Percentiles rank a stretch among this genome's conserved stretches.
Evolutionary conservation across 1,140 invertebrate genomes (phyloP).

Genomic region (Idris sp.): DNA sequence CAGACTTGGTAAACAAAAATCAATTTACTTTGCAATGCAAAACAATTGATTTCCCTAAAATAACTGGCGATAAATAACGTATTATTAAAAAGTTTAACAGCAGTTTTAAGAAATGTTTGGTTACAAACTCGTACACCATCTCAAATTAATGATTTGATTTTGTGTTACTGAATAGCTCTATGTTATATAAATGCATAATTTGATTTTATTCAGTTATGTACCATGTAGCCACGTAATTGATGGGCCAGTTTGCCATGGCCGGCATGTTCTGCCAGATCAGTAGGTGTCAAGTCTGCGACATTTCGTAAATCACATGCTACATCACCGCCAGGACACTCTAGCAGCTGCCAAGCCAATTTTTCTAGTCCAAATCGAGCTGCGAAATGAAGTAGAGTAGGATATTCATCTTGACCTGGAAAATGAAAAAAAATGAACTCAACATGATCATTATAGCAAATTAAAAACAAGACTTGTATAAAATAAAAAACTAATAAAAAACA

Average conservation of each 20-base stretch:
- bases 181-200: neutral
- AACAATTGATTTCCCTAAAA: too few relatives aligned
- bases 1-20: too few relatives aligned
- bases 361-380: constrained; percentile 91
- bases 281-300: constrained; percentile 86
- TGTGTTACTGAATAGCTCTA: too few relatives aligned
- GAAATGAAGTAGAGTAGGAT: constrained; percentile 92
- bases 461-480: too few relatives aligned
- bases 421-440: too few relatives aligned
- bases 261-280: constrained; percentile 87
- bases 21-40: too few relatives aligned
- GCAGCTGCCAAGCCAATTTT: constrained; percentile 87
- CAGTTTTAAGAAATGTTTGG: too few relatives aligned
- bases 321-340: constrained; percentile 90
- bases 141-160: too few relatives aligned
- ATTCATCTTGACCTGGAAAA: constrained; percentile 85
- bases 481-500: constrained; percentile 2
- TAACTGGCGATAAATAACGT: too few relatives aligned
- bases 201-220: constrained; percentile 67
- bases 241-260: constrained; percentile 85
- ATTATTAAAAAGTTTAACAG: too few relatives aligned
- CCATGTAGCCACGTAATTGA: constrained; percentile 87
- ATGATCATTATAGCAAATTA: too few relatives aligned
- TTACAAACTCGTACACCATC: too few relatives aligned
- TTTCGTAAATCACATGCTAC: constrained; percentile 88